phyloP scores from a whole-genome alignment of 1,140 invertebrate genomes.

The Lepidurus packardi region DNA sequence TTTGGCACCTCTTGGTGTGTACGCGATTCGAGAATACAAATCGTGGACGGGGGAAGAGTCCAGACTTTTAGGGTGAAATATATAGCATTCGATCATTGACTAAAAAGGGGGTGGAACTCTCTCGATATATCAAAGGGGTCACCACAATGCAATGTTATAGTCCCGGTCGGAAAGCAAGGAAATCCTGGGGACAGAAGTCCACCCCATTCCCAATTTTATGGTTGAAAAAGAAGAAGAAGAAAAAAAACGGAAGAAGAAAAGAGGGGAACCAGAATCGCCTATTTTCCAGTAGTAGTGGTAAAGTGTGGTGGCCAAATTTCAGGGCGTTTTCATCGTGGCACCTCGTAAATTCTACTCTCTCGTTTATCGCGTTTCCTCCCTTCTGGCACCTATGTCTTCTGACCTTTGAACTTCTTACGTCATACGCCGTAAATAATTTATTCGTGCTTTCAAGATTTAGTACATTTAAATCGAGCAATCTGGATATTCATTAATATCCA shows the following conservation, averaged over 20 bases:
- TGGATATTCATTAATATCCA: background rate
- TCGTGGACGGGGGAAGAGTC: slow-evolving; percentile 4
- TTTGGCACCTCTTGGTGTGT: slow-evolving; percentile 18
- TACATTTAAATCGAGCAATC: background rate
- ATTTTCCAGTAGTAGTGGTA: background rate
- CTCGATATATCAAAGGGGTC: slow-evolving; percentile 13
- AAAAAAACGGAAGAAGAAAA: slow-evolving; percentile 1
- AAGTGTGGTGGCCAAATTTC: slow-evolving; percentile 14
- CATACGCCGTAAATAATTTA: background rate
- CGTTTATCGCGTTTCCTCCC: background rate
- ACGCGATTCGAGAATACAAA: slow-evolving; percentile 5
- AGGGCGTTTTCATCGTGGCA: slow-evolving; percentile 9
- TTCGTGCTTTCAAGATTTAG: background rate
- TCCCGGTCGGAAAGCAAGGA: background rate
- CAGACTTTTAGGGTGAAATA: background rate
- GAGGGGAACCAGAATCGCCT: slow-evolving; percentile 13
- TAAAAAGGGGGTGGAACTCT: background rate
- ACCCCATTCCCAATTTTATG: background rate
- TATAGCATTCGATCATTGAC: slow-evolving; percentile 8
- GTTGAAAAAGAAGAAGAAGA: slow-evolving; percentile 8
- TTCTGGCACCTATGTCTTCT: slow-evolving; percentile 17
- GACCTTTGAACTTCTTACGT: slow-evolving; percentile 12
- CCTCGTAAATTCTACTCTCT: background rate
- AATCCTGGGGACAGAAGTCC: background rate
- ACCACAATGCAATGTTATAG: slow-evolving; percentile 19